Percentiles rank a stretch among this genome's conserved stretches.
Conservation (phyloP, 2,113 vertebrate genomes). For the Philantomba maxwellii region DNA sequence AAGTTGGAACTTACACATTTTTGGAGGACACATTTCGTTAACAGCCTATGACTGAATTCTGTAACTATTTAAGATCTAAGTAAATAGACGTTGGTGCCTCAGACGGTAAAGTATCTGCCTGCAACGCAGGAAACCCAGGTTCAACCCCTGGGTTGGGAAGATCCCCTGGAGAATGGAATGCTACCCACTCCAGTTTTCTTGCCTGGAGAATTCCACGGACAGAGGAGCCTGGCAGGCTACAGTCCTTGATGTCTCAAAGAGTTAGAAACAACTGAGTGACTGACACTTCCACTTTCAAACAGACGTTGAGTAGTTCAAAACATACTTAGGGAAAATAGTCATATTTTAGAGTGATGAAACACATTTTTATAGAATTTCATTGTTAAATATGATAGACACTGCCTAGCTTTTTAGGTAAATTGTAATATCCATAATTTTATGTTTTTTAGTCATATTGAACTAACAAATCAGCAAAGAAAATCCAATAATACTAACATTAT, state of each 20-base stretch:
- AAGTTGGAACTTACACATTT: neutral
- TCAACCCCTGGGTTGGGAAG: neutral
- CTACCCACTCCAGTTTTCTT: neutral
- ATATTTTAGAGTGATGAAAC: neutral
- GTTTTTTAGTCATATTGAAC: neutral
- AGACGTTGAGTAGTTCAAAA: neutral
- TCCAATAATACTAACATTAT: neutral
- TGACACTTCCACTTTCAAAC: neutral
- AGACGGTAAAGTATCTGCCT: neutral
- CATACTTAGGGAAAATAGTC: neutral
- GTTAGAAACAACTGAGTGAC: neutral
- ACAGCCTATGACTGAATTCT: neutral
- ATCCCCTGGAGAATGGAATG: neutral
- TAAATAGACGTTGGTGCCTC: neutral
- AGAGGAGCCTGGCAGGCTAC: neutral
- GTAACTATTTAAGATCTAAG: neutral
- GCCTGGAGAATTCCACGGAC: neutral
- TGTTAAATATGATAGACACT: neutral
- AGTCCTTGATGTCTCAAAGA: neutral
- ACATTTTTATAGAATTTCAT: neutral
- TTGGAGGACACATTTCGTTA: neutral
- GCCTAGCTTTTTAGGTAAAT: neutral
- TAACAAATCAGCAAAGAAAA: conserved; percentile 23
- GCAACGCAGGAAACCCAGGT: neutral
- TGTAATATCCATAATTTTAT: neutral